Evolutionary conservation across 2,888 invertebrate genomes (phyloP).

Genomic region (Tinea semifulvella): DNA sequence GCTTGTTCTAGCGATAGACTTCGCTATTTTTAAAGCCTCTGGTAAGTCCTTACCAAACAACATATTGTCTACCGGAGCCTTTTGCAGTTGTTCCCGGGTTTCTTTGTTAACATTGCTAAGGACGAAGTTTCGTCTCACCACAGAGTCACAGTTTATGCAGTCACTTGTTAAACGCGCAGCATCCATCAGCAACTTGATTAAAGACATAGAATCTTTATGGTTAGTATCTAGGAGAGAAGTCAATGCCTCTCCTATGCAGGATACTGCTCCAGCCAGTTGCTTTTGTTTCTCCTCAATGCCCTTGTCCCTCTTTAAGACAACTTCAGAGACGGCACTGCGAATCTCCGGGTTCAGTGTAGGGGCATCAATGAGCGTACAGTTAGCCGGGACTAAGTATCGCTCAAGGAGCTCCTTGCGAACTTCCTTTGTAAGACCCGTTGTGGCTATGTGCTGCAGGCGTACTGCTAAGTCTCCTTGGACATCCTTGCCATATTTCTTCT

Average conservation of each 20-base stretch:
- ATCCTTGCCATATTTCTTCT: slow-evolving; percentile 19
- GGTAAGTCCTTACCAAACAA: slow-evolving; percentile 20
- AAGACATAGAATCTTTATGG: slow-evolving; percentile 6
- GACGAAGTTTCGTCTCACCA: slow-evolving; percentile 18
- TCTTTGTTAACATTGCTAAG: slow-evolving; percentile 20
- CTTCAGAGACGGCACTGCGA: slow-evolving; percentile 20
- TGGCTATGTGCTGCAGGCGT: slow-evolving; percentile 19
- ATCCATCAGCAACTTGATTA: slow-evolving; percentile 19
- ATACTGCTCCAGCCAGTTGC: slow-evolving; percentile 20
- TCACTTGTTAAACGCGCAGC: slow-evolving; percentile 17
- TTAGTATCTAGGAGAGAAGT: slow-evolving; percentile 14
- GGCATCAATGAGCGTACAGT: slow-evolving; percentile 21
- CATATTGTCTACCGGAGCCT: slow-evolving; percentile 19
- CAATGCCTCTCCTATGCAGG: slow-evolving; percentile 19
- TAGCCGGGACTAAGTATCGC: slow-evolving; percentile 20
- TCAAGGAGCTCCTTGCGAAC: slow-evolving; percentile 19
- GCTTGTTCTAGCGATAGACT: slow-evolving; percentile 19
- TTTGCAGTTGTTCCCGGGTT: slow-evolving; percentile 20
- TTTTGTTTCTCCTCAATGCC: slow-evolving; percentile 23
- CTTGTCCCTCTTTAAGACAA: slow-evolving; percentile 20
- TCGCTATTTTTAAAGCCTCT: slow-evolving; percentile 21
- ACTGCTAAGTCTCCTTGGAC: slow-evolving; percentile 22
- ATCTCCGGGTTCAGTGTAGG: slow-evolving; percentile 23
- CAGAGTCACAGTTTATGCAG: slow-evolving; percentile 18
- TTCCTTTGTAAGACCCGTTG: slow-evolving; percentile 20